Evolutionary conservation across 2,113 vertebrate genomes (phyloP).

Genomic region (Colistium nudipinnis): DNA sequence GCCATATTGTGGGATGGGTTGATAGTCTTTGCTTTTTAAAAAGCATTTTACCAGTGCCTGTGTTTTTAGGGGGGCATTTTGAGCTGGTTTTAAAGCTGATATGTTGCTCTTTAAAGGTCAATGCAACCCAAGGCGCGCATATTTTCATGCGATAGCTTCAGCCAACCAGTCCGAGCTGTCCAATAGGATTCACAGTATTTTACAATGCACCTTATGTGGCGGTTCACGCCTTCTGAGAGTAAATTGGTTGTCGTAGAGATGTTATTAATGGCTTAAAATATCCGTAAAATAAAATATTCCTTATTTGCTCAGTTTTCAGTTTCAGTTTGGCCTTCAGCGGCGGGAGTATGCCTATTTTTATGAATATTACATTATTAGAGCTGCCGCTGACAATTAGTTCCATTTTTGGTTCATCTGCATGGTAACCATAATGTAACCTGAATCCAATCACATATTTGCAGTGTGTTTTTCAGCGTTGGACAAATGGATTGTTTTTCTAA

Average conservation of each 20-base stretch:
- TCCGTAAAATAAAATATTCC: no score
- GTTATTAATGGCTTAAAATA: no score
- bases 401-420: not conserved
- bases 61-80: slow-evolving; percentile 24
- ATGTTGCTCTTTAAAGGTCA: slow-evolving; percentile 35
- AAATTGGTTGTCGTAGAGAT: no score
- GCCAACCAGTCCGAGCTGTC: slow-evolving; percentile 15
- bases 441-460: no score
- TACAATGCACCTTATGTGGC: slow-evolving; percentile 9
- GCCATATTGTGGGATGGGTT: slow-evolving; percentile 16
- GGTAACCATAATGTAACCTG: not conserved
- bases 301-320: not conserved
- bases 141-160: slow-evolving; percentile 20
- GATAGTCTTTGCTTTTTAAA: slow-evolving; percentile 51
- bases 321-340: not conserved
- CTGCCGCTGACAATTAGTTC: not conserved
- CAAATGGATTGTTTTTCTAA: not conserved
- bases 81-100: slow-evolving; percentile 39
- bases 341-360: not conserved
- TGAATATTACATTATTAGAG: not conserved
- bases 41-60: slow-evolving; percentile 48
- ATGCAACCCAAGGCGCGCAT: slow-evolving; percentile 17
- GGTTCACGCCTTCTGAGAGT: not conserved
- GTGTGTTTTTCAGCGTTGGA: not conserved
- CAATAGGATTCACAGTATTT: slow-evolving; percentile 4